Conservation (phyloP, 1,140 invertebrate genomes). For the Bombyx mori region DNA sequence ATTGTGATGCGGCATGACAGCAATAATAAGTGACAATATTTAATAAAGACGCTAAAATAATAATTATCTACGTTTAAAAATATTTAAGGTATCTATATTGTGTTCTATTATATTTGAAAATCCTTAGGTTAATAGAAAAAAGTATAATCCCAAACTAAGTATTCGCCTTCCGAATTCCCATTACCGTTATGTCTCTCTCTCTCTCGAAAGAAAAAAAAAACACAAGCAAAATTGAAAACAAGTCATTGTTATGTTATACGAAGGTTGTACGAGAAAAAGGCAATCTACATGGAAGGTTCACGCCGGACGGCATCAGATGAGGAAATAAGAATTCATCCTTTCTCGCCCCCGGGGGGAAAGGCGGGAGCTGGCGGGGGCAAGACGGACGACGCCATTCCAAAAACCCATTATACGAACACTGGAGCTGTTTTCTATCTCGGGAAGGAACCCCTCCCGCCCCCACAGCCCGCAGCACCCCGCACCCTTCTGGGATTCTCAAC, state of each 20-base stretch:
- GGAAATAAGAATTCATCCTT: constrained; percentile 72
- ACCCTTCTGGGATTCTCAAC: constrained; percentile 49
- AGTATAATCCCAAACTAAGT: too few relatives aligned
- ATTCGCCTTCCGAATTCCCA: neutral
- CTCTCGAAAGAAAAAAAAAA: constrained; percentile 37
- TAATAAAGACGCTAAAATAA: too few relatives aligned
- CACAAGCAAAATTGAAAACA: constrained; percentile 66
- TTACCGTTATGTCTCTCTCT: neutral
- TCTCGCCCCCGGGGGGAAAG: constrained; percentile 38
- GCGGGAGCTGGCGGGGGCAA: constrained; percentile 41
- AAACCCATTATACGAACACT: constrained; percentile 70
- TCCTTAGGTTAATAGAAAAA: too few relatives aligned
- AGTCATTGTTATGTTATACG: constrained; percentile 67
- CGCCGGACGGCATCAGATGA: constrained; percentile 64
- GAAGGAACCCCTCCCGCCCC: constrained; percentile 46
- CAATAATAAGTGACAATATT: too few relatives aligned
- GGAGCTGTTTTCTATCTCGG: constrained; percentile 72
- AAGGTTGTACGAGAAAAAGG: constrained; percentile 61
- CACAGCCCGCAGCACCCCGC: constrained; percentile 14
- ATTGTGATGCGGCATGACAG: too few relatives aligned
- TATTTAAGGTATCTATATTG: too few relatives aligned
- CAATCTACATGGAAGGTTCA: constrained; percentile 67
- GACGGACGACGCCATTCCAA: constrained; percentile 72
- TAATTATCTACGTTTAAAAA: too few relatives aligned
- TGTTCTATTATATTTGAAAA: too few relatives aligned